Evolutionary conservation across 2,888 invertebrate genomes (phyloP).

Genomic region (Zonitis immaculata): DNA sequence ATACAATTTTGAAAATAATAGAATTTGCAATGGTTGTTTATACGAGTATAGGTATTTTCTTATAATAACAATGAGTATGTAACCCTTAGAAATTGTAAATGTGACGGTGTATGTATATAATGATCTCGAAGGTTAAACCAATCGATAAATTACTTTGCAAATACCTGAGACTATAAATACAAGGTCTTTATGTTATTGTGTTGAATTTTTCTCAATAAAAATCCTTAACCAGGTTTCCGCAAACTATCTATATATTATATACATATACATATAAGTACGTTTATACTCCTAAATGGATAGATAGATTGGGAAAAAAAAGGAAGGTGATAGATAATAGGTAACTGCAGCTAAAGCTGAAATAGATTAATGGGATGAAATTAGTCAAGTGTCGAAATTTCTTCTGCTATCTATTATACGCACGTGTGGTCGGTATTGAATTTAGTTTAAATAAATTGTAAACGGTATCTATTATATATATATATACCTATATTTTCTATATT

Average conservation of each 20-base stretch:
- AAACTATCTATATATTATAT: too few relatives aligned
- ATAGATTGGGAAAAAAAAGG: too few relatives aligned
- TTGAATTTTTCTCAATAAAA: too few relatives aligned
- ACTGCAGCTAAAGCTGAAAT: constrained; percentile 41
- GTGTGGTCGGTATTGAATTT: constrained; percentile 27
- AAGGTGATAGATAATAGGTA: constrained; percentile 35
- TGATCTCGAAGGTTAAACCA: constrained; percentile 12
- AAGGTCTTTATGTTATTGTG: too few relatives aligned
- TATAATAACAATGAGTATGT: background rate
- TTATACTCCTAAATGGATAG: too few relatives aligned
- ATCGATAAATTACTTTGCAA: constrained; percentile 12
- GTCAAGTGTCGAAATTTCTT: constrained; percentile 46
- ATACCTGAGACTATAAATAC: constrained; percentile 24
- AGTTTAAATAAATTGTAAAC: background rate
- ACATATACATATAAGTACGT: constrained; percentile 24
- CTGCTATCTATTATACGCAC: constrained; percentile 40
- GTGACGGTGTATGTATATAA: too few relatives aligned
- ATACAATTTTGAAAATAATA: too few relatives aligned
- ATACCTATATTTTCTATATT: too few relatives aligned
- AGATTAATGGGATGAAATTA: constrained; percentile 46
- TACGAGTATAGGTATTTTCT: too few relatives aligned
- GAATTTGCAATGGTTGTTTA: too few relatives aligned
- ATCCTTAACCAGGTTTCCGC: constrained; percentile 33
- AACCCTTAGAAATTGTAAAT: background rate
- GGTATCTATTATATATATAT: too few relatives aligned